These are phyloP conservation scores for Hippocampus comes DNA, from an alignment of 2,113 vertebrate species.

Conservation along the genomic window DNA sequence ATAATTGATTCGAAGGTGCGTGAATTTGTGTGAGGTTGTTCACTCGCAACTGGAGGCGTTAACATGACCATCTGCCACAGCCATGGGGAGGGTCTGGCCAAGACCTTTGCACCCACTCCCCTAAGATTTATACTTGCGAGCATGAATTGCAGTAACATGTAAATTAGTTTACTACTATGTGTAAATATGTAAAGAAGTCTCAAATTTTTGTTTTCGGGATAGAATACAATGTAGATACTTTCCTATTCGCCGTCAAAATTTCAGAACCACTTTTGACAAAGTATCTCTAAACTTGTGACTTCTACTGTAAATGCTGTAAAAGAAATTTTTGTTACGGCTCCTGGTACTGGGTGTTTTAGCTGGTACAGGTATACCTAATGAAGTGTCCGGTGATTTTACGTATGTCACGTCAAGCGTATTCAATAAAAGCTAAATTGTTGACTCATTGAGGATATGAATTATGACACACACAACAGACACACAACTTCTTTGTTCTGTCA, in stretches of 20 bases:
- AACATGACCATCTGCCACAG: not conserved
- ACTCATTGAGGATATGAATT: not conserved
- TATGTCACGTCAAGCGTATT: slow-evolving; percentile 29
- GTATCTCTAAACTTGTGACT: not conserved
- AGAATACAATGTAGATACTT: not conserved
- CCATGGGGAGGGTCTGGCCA: not conserved
- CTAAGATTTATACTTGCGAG: not conserved
- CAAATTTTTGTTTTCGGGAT: not conserved
- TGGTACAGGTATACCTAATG: not conserved
- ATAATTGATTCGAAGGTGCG: not conserved
- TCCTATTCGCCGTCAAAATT: not conserved
- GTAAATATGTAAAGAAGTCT: not conserved
- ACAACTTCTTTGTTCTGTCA: no score
- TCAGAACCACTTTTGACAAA: not conserved
- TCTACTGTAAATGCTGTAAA: not conserved
- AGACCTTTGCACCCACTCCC: not conserved
- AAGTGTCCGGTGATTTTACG: not conserved
- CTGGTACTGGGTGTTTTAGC: not conserved
- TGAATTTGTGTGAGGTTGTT: not conserved
- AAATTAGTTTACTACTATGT: not conserved
- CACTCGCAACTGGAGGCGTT: not conserved
- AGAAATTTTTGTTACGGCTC: not conserved
- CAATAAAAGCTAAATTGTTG: slow-evolving; percentile 40
- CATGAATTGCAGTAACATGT: not conserved
- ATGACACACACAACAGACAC: not conserved